These are phyloP conservation scores for Orthosia gracilis DNA, from an alignment of 2,888 invertebrate species.

Conservation along the genomic window DNA sequence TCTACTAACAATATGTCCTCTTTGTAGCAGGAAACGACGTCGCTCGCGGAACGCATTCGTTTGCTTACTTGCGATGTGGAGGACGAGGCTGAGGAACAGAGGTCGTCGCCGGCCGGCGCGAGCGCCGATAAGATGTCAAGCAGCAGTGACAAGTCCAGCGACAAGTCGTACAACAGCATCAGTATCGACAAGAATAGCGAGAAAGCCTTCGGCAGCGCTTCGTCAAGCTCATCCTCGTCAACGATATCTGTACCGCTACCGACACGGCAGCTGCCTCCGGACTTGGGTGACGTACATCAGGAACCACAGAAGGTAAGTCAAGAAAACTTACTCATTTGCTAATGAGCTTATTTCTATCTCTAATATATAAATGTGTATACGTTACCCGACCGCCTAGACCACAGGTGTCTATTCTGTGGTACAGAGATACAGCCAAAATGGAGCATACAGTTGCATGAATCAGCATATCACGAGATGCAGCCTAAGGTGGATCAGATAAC, in stretches of 20 bases:
- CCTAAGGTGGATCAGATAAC: not conserved
- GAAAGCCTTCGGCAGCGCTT: slow-evolving; percentile 90
- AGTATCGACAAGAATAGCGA: slow-evolving; percentile 91
- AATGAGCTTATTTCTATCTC: not conserved
- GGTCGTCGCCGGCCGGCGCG: slow-evolving; percentile 93
- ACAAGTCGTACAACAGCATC: slow-evolving; percentile 90
- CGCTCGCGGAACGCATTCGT: slow-evolving; percentile 96
- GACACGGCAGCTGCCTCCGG: slow-evolving; percentile 83
- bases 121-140: slow-evolving; percentile 92
- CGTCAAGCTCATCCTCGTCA: slow-evolving; percentile 87
- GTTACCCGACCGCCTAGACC: too few species aligned
- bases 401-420: not conserved
- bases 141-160: slow-evolving; percentile 86
- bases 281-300: slow-evolving; percentile 85
- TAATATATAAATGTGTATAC: too few species aligned
- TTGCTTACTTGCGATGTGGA: slow-evolving; percentile 97
- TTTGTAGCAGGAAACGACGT: slow-evolving; percentile 92
- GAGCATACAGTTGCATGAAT: not conserved
- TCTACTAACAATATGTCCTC: slow-evolving; percentile 33
- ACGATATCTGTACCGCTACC: slow-evolving; percentile 82
- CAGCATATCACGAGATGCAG: not conserved
- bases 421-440: not conserved
- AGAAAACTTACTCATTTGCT: not conserved
- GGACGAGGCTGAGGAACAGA: slow-evolving; percentile 91
- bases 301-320: slow-evolving; percentile 82